Evolutionary conservation across 2,888 invertebrate species (phyloP).

Genomic region (Buathra laborator): DNA sequence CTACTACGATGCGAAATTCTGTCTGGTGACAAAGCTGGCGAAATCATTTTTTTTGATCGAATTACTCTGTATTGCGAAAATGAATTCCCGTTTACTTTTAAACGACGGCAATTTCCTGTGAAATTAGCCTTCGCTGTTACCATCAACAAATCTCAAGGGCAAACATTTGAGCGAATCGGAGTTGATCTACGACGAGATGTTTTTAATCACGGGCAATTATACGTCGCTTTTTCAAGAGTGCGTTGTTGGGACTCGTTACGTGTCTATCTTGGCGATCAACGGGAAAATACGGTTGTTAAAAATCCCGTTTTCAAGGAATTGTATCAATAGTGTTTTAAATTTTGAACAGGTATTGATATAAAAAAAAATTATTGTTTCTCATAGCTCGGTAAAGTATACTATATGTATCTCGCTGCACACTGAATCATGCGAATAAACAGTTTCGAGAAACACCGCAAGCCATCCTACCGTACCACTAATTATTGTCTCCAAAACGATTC

Average conservation of each 20-base stretch:
- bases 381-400: no score
- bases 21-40: conserved; percentile 54
- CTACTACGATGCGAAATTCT: conserved; percentile 56
- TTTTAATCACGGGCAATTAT: conserved; percentile 63
- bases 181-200: conserved; percentile 47
- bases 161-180: conserved; percentile 56
- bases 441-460: no score
- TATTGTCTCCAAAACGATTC: conserved; percentile 4
- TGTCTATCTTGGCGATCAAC: conserved; percentile 54
- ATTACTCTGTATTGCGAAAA: conserved; percentile 49
- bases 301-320: conserved; percentile 1
- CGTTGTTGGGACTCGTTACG: conserved; percentile 42
- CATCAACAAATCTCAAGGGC: conserved; percentile 63
- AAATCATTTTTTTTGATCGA: conserved; percentile 51
- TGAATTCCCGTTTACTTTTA: conserved; percentile 57
- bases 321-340: no score
- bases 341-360: no score
- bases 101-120: conserved; percentile 59
- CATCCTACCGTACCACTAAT: background rate
- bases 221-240: conserved; percentile 61
- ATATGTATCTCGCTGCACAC: no score
- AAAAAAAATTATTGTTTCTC: no score
- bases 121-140: conserved; percentile 65
- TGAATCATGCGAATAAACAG: no score
- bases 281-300: conserved; percentile 36